Percentiles rank a stretch among this genome's conserved stretches.
phyloP scores from a whole-genome alignment of 2,888 invertebrate species.

The Philereme vetulata region DNA sequence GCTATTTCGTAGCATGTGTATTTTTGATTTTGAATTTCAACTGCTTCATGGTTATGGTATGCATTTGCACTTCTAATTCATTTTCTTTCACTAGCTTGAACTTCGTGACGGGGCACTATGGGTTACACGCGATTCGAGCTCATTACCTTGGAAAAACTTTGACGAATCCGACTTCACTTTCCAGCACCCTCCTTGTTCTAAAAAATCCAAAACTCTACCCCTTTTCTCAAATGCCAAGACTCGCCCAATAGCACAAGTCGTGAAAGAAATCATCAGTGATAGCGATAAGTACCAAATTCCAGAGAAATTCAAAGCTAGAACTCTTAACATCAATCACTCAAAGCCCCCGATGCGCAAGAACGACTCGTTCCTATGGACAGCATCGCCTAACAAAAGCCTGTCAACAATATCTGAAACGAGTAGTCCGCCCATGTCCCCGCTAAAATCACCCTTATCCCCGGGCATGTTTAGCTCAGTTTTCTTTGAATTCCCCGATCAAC shows the following conservation, averaged over 20 bases:
- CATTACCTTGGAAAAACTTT: slow-evolving; percentile 69
- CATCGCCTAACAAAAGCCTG: slow-evolving; percentile 52
- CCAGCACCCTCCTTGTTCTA: slow-evolving; percentile 52
- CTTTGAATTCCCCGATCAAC: slow-evolving; percentile 65
- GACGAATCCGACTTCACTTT: slow-evolving; percentile 67
- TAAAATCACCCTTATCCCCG: slow-evolving; percentile 56
- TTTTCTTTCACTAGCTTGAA: slow-evolving; percentile 75
- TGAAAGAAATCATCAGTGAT: slow-evolving; percentile 61
- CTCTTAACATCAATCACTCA: slow-evolving; percentile 51
- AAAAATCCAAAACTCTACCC: slow-evolving; percentile 34
- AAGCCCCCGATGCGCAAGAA: slow-evolving; percentile 52
- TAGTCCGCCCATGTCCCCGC: slow-evolving; percentile 50
- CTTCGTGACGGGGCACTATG: slow-evolving; percentile 65
- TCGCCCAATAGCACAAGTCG: slow-evolving; percentile 59
- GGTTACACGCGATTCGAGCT: slow-evolving; percentile 47
- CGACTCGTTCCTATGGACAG: slow-evolving; percentile 66
- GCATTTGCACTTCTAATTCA: slow-evolving; percentile 46
- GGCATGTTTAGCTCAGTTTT: slow-evolving; percentile 73
- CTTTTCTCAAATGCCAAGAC: slow-evolving; percentile 30
- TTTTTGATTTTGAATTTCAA: slow-evolving; percentile 2
- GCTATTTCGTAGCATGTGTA: no score
- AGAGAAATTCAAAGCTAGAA: slow-evolving; percentile 57
- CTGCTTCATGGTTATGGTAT: slow-evolving; percentile 37
- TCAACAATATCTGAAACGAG: slow-evolving; percentile 71
- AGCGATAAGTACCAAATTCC: slow-evolving; percentile 60